These are phyloP conservation scores for Sandelia bainsii DNA, from an alignment of 2,797 vertebrate species.

Conservation along the genomic window DNA sequence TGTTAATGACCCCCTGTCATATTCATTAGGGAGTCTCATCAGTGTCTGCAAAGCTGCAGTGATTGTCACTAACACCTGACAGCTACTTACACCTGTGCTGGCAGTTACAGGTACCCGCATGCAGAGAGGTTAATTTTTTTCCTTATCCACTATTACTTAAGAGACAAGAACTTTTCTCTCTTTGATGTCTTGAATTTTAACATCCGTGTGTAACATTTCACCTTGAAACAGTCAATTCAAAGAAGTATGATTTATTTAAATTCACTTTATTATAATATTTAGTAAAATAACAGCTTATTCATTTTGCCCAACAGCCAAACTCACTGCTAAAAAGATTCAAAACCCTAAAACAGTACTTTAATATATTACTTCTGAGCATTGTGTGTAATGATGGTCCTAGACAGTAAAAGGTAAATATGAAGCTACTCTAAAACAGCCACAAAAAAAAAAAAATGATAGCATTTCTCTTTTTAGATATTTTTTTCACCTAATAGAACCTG, in stretches of 20 bases:
- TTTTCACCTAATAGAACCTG: background rate
- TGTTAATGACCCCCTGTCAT: slow-evolving; percentile 75
- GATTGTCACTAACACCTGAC: slow-evolving; percentile 68
- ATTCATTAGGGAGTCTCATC: slow-evolving; percentile 73
- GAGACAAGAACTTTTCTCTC: background rate
- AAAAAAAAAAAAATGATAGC: too few species aligned
- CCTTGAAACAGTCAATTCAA: background rate
- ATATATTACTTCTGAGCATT: too few species aligned
- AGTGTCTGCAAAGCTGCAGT: slow-evolving; percentile 68
- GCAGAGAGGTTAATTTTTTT: slow-evolving; percentile 15
- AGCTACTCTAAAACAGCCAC: too few species aligned
- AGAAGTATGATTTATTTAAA: background rate
- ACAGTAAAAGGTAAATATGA: too few species aligned
- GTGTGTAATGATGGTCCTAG: too few species aligned
- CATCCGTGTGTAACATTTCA: background rate
- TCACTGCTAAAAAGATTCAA: too few species aligned
- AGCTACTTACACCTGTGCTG: slow-evolving; percentile 61
- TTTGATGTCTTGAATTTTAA: background rate
- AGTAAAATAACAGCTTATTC: background rate
- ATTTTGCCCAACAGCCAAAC: background rate
- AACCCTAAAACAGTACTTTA: background rate
- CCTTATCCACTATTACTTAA: slow-evolving; percentile 11
- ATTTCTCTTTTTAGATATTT: background rate
- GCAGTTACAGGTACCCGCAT: slow-evolving; percentile 41
- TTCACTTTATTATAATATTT: background rate